Conservation (phyloP, 2,113 vertebrate species). For the Rhinoptilus africanus region DNA sequence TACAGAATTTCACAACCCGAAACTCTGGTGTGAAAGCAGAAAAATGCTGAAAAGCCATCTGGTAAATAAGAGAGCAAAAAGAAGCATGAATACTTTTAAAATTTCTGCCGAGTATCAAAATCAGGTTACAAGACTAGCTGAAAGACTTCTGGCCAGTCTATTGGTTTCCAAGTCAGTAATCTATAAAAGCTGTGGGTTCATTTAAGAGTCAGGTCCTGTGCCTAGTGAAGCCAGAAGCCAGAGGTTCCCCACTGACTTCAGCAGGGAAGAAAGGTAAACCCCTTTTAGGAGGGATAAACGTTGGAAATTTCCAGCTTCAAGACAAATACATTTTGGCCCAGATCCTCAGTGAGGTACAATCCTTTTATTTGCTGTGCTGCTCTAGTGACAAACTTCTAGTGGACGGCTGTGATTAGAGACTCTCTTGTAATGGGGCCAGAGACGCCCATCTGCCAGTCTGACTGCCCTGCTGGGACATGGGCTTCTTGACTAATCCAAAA, state of each 20-base stretch:
- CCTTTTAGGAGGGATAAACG: neutral
- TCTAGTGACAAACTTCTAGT: neutral
- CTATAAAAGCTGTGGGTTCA: neutral
- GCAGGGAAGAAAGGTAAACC: neutral
- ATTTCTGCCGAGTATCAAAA: neutral
- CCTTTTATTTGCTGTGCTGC: neutral
- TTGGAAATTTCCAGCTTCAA: neutral
- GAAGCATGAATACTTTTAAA: neutral
- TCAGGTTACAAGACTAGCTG: neutral
- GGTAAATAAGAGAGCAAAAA: neutral
- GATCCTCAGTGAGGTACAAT: neutral
- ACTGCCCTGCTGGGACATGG: conserved; percentile 30
- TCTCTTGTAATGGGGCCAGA: conserved; percentile 30
- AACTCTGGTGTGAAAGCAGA: neutral
- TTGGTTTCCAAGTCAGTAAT: neutral
- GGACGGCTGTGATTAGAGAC: neutral
- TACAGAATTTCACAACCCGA: neutral
- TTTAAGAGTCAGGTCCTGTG: neutral
- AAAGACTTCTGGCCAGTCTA: neutral
- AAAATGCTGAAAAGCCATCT: neutral
- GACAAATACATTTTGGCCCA: neutral
- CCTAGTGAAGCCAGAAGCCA: neutral
- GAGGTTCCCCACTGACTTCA: neutral
- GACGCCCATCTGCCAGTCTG: conserved; percentile 47
- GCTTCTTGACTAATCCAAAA: conserved; percentile 25